Evolutionary conservation across 2,797 vertebrate genomes (phyloP).

Genomic region (Scolopax rusticola): DNA sequence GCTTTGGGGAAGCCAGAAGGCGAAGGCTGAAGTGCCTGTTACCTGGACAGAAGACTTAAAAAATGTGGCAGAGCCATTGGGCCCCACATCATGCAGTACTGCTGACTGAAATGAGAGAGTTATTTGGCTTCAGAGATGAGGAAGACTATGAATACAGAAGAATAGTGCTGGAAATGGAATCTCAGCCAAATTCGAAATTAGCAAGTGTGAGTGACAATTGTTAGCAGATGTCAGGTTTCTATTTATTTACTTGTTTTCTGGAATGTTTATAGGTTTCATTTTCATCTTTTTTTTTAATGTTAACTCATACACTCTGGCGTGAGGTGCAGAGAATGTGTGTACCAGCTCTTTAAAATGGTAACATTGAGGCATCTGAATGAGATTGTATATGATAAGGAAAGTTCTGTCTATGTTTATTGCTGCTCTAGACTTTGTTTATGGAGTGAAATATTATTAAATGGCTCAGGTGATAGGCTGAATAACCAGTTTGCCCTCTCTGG

Average conservation of each 20-base stretch:
- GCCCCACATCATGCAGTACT: not conserved
- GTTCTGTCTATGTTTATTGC: not conserved
- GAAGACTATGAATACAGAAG: not conserved
- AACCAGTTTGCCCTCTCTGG: not conserved
- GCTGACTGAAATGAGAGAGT: not conserved
- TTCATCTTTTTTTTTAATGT: not conserved
- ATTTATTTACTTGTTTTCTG: slow-evolving; percentile 22
- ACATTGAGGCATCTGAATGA: not conserved
- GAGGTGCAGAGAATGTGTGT: not conserved
- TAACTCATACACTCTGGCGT: not conserved
- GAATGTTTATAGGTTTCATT: not conserved
- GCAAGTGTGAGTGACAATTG: not conserved
- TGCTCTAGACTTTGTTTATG: not conserved
- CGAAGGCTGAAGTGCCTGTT: not conserved
- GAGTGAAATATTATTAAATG: not conserved
- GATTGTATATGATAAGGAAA: not conserved
- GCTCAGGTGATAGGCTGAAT: not conserved
- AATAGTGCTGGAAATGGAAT: not conserved
- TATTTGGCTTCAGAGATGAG: slow-evolving; percentile 20
- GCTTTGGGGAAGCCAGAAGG: not conserved
- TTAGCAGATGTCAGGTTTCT: slow-evolving; percentile 38
- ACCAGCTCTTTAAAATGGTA: not conserved
- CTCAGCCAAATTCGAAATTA: slow-evolving; percentile 35
- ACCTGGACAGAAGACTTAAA: not conserved
- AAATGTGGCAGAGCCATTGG: not conserved